Evolutionary conservation across 1,140 invertebrate species (phyloP).

Genomic region (Microvelia longipes): DNA sequence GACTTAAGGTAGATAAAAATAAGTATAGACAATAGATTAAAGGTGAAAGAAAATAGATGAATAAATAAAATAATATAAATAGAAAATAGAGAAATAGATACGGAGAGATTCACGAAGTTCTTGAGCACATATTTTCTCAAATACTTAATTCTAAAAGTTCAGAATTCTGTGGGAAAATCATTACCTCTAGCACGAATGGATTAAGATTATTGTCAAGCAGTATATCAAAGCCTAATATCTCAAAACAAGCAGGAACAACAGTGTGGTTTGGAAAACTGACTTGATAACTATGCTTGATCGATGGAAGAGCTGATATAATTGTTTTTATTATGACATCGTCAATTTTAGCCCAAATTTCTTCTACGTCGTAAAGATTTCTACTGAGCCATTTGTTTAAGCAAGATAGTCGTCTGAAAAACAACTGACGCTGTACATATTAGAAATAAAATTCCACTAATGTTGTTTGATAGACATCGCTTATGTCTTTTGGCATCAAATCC

Average conservation of each 20-base stretch:
- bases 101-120: too few relatives aligned
- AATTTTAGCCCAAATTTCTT: slow-evolving; percentile 60
- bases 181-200: slow-evolving; percentile 69
- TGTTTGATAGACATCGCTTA: not conserved
- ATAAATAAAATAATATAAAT: too few relatives aligned
- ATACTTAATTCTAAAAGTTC: too few relatives aligned
- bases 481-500: not conserved
- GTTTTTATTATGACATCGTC: slow-evolving; percentile 86
- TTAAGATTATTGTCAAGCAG: slow-evolving; percentile 70
- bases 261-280: slow-evolving; percentile 75
- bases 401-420: slow-evolving; percentile 20
- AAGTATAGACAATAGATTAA: too few relatives aligned
- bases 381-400: slow-evolving; percentile 9
- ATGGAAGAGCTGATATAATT: slow-evolving; percentile 64
- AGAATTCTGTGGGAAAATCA: too few relatives aligned
- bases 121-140: too few relatives aligned
- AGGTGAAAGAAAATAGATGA: too few relatives aligned
- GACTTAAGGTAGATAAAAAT: too few relatives aligned
- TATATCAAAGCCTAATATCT: slow-evolving; percentile 77
- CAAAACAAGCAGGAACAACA: slow-evolving; percentile 71
- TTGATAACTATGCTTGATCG: slow-evolving; percentile 72
- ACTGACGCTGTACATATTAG: not conserved
- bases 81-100: too few relatives aligned
- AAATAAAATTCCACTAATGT: not conserved
- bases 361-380: slow-evolving; percentile 43